Evolutionary conservation across 2,888 invertebrate species (phyloP), one percentile per base, ranked within the genome.

Genomic region (Drosophila mercatorum): DNA sequence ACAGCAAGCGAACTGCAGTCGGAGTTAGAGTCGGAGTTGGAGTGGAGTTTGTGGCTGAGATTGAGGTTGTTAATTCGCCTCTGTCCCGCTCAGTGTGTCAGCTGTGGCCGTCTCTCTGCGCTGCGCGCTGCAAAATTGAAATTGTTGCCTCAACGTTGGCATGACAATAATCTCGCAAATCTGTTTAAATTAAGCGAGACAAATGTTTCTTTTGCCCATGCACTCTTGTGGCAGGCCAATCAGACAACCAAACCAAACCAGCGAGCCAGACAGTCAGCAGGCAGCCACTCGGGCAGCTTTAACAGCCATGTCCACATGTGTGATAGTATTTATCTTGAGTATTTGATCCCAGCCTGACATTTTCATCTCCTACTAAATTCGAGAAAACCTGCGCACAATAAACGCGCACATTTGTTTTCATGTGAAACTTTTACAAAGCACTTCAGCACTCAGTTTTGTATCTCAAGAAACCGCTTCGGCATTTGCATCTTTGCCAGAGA

Each of bases 161-260:
- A 88, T 88, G 88, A 89, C 90, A 90, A 89, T 90, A 88, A 90
- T 88, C 90, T 90, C 83, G 81, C 90, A 88, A 90, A 88, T 88
- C 90, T 88, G 88, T 88, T 88, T 88, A 90, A 90, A 90, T 88
- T 88, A 88, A 88, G 90, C 88, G 90, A 90, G 90, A 88, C 88
- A 88, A 88, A 88, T 88, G 90, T 85, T 88, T 89, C 88, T 84
- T 82, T 64, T 75, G 72, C 67, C 46, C 64, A 49, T 58, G 73
- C 58, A 64, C 66, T 72, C 58, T 68, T 69, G 44, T 68, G 79
- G 71, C 75, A 72, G 68, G 28, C 72, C 75, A 79, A 66, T 68
- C 64, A 75, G 66, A 72, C 83, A 78, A 51, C 63, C 79, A 36
- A 22, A 10, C 75, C 22, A 22, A 22, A 22, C 22, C 2, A 22